Evolutionary conservation across 1,140 invertebrate species (phyloP), one percentile per base, ranked within the genome.

Genomic region (Whitmania pigra): DNA sequence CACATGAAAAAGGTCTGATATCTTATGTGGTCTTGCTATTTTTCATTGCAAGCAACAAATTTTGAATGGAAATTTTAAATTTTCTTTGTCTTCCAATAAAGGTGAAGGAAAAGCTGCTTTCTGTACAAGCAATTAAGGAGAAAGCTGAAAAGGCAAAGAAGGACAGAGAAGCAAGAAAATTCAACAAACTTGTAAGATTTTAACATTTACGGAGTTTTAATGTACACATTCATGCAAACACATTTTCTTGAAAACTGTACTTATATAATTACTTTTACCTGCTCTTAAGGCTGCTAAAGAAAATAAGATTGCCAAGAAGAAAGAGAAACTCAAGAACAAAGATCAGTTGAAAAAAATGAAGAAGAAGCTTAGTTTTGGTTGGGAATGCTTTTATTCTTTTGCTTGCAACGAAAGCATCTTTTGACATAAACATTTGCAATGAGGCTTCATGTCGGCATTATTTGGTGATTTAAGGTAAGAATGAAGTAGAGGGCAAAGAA

Each of bases 1-100:
- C 96, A 99, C 76, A 99, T 99, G 96, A 91, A 96, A 78, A 97
- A 94, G 82, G 87, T 88, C 77, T 66, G 57, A 25, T 25, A 13
- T 13, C 13, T 13, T 4, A 11, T 17, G 15, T 49, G 43, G 2
- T 36, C 31, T 13, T 49, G 43, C 13, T 13, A 17, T 11, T 49
- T 49, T 49, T 49, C 11, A 49, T 6, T 36, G 43, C 43, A 11
- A 49, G 5, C 2, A 36, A 36, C 31, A 6, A 36, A 3, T 36
- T 36, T 36, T 36, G n/a, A 36, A 3, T 36, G 31, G 2, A 6
- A 36, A 36, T 36, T 36, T 36, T 36, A 2, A 36, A 36, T 36
- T 36, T 36, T 2, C 31, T 36, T 36, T 36, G 6, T 36, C 6
- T 36, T 36, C 31, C 2, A 63, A 63, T 76, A 17, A 67, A 87